phyloP scores from a whole-genome alignment of 1,140 invertebrate species.

The Brachystomella parvula region DNA sequence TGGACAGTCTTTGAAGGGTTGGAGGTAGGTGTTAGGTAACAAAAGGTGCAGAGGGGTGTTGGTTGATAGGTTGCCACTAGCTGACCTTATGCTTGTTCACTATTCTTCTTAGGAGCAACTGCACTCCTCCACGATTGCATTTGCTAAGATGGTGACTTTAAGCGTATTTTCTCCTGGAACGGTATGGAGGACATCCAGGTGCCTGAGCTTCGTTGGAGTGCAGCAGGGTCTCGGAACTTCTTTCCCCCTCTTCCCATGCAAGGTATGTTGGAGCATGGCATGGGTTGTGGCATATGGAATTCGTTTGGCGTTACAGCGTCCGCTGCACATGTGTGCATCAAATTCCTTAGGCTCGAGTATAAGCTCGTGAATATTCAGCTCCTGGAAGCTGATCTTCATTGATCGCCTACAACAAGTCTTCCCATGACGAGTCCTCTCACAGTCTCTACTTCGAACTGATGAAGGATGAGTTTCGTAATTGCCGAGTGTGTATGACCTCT shows the following conservation, averaged over 20 bases:
- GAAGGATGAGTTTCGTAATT: neutral
- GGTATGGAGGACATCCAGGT: slow-evolving; percentile 58
- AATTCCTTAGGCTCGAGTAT: slow-evolving; percentile 62
- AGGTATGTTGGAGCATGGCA: slow-evolving; percentile 60
- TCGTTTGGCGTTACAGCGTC: slow-evolving; percentile 55
- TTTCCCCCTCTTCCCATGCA: slow-evolving; percentile 50
- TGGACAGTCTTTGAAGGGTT: neutral
- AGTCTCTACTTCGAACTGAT: slow-evolving; percentile 15
- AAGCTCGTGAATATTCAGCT: slow-evolving; percentile 30
- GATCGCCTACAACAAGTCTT: slow-evolving; percentile 32
- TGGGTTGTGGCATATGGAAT: slow-evolving; percentile 57
- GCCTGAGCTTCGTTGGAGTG: slow-evolving; percentile 58
- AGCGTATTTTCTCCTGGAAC: slow-evolving; percentile 50
- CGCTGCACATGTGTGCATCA: slow-evolving; percentile 64
- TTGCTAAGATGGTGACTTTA: slow-evolving; percentile 61
- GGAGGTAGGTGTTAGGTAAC: neutral
- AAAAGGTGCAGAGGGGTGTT: neutral
- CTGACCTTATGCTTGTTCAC: neutral
- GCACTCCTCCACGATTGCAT: slow-evolving; percentile 64
- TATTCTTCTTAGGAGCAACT: slow-evolving; percentile 54
- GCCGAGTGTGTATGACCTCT: slow-evolving; percentile 1
- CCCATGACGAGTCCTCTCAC: slow-evolving; percentile 29
- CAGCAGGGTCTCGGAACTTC: slow-evolving; percentile 59
- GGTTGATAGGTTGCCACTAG: neutral
- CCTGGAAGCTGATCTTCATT: slow-evolving; percentile 29